Percentiles rank a stretch among this genome's conserved stretches.
These are phyloP conservation scores for Leptinotarsa undecemlineata DNA, from an alignment of 1,140 invertebrate species.

Conservation along the genomic window DNA sequence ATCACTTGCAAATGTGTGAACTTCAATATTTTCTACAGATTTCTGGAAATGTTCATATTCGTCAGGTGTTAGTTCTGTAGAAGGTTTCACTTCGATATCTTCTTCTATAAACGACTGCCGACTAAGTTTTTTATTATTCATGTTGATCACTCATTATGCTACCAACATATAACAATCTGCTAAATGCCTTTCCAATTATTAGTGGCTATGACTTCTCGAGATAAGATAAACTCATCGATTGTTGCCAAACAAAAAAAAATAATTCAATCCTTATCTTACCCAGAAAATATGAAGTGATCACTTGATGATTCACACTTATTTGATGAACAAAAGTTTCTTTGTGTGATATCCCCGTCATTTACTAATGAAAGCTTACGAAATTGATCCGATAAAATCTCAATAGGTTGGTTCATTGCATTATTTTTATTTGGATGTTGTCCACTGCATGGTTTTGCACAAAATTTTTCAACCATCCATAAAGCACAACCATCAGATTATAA, in stretches of 20 bases:
- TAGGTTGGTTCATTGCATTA: no score
- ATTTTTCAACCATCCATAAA: no score
- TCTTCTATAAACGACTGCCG: conserved; percentile 5
- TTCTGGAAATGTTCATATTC: conserved; percentile 27
- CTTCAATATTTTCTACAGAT: background rate
- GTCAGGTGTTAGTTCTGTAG: conserved; percentile 27
- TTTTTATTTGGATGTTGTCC: no score
- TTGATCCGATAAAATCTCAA: no score
- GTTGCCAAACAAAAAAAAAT: background rate
- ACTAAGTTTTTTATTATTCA: background rate
- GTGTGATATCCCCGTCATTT: no score
- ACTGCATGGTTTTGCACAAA: no score
- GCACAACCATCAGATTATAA: no score
- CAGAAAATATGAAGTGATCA: no score
- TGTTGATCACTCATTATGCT: background rate
- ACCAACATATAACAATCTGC: background rate
- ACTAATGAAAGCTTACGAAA: no score
- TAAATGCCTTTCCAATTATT: background rate
- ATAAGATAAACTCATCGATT: background rate
- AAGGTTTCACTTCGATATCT: conserved; percentile 24
- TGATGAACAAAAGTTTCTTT: no score
- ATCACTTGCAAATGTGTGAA: background rate
- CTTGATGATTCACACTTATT: no score
- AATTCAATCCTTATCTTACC: background rate
- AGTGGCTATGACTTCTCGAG: background rate